Conservation (phyloP, 1,140 invertebrate genomes). For the Heliconius melpomene region DNA sequence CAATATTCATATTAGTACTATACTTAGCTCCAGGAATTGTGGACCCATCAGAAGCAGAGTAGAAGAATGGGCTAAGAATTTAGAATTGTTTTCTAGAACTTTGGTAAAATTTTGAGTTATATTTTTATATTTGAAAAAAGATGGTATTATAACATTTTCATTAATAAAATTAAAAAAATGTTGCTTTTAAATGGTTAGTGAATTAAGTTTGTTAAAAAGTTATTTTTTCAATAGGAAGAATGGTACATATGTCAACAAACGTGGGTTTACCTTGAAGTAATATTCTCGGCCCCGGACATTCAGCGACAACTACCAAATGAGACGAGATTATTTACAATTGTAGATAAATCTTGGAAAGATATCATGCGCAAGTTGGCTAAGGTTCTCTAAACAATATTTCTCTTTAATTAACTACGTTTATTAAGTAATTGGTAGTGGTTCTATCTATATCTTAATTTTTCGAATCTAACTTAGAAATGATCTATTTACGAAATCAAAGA, state of each 20-base stretch:
- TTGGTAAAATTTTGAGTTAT: constrained; percentile 80
- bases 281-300: constrained; percentile 94
- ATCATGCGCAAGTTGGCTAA: constrained; percentile 88
- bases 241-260: constrained; percentile 92
- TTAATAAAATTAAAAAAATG: not conserved
- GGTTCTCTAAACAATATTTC: constrained; percentile 61
- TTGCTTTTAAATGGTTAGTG: no score
- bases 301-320: constrained; percentile 92
- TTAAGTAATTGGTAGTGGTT: not conserved
- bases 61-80: constrained; percentile 88
- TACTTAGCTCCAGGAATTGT: constrained; percentile 90
- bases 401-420: not conserved
- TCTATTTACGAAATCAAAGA: no score
- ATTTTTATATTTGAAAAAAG: not conserved
- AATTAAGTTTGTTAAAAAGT: not conserved
- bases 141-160: not conserved
- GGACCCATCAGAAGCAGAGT: constrained; percentile 90
- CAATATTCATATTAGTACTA: constrained; percentile 92
- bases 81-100: constrained; percentile 89
- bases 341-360: constrained; percentile 94
- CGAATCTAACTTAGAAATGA: no score
- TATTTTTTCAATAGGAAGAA: constrained; percentile 84
- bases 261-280: constrained; percentile 93
- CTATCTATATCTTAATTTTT: no score
- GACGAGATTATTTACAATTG: constrained; percentile 90